Evolutionary conservation across 2,888 invertebrate genomes (phyloP).

Genomic region (Cephalotes varians): DNA sequence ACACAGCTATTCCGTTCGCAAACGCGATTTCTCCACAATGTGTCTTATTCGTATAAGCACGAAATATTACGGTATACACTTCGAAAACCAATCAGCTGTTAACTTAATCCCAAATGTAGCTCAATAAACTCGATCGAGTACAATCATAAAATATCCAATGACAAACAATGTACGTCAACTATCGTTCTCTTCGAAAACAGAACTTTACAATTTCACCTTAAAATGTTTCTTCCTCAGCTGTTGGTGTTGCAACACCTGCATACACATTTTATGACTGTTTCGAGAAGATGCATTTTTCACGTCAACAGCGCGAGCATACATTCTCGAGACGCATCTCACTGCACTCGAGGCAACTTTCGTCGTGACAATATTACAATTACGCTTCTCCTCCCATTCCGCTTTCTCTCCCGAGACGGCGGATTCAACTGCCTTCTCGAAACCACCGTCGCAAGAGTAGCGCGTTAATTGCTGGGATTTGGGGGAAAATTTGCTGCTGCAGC

Average conservation of each 20-base stretch:
- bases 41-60: slow-evolving; percentile 3
- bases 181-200: not conserved
- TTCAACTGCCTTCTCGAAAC: slow-evolving; percentile 17
- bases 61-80: not conserved
- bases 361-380: slow-evolving; percentile 36
- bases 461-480: slow-evolving; percentile 71
- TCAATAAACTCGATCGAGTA: not conserved
- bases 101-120: not conserved
- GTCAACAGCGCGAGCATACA: not conserved
- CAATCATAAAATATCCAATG: not conserved
- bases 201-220: not conserved
- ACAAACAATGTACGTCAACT: not conserved
- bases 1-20: slow-evolving; percentile 28
- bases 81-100: slow-evolving; percentile 2
- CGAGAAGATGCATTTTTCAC: slow-evolving; percentile 28
- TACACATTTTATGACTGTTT: slow-evolving; percentile 11
- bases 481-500: slow-evolving; percentile 65
- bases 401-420: not conserved
- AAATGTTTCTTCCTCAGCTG: not conserved
- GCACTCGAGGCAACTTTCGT: slow-evolving; percentile 19
- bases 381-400: too few species aligned
- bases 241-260: slow-evolving; percentile 9
- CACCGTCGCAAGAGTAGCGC: slow-evolving; percentile 39
- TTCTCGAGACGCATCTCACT: not conserved
- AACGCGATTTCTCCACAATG: slow-evolving; percentile 52